These are phyloP conservation scores for Pollenia amentaria DNA, from an alignment of 2,888 invertebrate genomes.

Conservation along the genomic window DNA sequence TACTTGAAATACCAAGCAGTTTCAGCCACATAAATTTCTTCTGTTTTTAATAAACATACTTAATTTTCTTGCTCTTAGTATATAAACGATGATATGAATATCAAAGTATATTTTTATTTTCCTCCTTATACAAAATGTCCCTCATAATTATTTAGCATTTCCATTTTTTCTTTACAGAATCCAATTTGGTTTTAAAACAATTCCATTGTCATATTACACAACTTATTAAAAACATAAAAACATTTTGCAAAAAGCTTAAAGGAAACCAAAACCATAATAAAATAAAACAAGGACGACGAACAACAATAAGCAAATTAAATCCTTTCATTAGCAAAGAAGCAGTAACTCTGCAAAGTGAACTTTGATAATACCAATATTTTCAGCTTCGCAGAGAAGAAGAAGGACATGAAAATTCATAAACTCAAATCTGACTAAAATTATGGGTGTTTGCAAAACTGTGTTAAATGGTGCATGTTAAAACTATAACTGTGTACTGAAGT, in stretches of 20 bases:
- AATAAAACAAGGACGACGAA: constrained; percentile 33
- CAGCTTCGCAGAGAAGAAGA: background rate
- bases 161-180: constrained; percentile 39
- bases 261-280: constrained; percentile 20
- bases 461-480: constrained; percentile 52
- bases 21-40: too few relatives aligned
- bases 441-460: constrained; percentile 54
- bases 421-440: constrained; percentile 33
- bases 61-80: too few relatives aligned
- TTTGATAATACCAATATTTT: background rate
- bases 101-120: background rate
- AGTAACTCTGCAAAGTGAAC: constrained; percentile 4
- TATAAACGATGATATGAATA: too few relatives aligned
- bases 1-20: too few relatives aligned
- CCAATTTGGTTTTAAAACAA: background rate
- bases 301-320: constrained; percentile 4
- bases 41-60: too few relatives aligned
- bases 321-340: constrained; percentile 29
- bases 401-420: constrained; percentile 12
- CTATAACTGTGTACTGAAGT: constrained; percentile 6
- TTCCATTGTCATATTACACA: constrained; percentile 3
- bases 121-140: background rate
- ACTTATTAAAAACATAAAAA: constrained; percentile 2
- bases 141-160: background rate
- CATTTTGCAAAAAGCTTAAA: constrained; percentile 11